phyloP scores from a whole-genome alignment of 2,888 invertebrate genomes.

The Metacarcinus magister region DNA sequence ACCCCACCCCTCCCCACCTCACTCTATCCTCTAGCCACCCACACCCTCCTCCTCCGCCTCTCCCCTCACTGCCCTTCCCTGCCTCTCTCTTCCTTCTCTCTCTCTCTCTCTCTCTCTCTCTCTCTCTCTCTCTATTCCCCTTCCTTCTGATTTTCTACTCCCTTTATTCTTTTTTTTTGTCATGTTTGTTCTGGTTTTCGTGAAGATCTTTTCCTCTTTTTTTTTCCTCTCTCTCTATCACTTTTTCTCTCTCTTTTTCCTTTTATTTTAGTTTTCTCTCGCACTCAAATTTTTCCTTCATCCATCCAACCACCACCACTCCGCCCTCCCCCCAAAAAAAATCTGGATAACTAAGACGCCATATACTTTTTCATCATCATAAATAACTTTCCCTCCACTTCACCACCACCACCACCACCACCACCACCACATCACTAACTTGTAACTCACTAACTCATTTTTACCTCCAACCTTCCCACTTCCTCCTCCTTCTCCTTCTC shows the following conservation, averaged over 20 bases:
- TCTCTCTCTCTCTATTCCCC: not conserved
- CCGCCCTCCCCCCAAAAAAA: constrained; percentile 14
- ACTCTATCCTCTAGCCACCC: not conserved
- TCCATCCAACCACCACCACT: not conserved
- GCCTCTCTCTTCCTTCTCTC: not conserved
- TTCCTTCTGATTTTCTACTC: too few relatives aligned
- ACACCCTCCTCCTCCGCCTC: not conserved
- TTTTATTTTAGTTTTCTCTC: not conserved
- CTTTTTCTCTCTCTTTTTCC: not conserved
- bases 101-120: not conserved
- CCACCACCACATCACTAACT: not conserved
- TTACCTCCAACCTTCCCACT: not conserved
- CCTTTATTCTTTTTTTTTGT: not conserved
- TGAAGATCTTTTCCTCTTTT: too few relatives aligned
- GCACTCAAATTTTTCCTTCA: not conserved
- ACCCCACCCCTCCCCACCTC: not conserved
- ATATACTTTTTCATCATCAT: not conserved
- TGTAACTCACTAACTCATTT: not conserved
- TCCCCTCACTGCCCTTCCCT: not conserved
- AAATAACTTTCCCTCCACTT: not conserved
- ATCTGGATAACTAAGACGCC: not conserved
- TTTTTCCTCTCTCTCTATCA: too few relatives aligned
- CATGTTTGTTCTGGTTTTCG: too few relatives aligned
- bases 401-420: too few relatives aligned
- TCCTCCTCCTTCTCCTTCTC: not conserved